Percentiles rank a stretch among this genome's conserved stretches.
Evolutionary conservation across 1,140 invertebrate species (phyloP).

Genomic region (Chrysomallon squamiferum): DNA sequence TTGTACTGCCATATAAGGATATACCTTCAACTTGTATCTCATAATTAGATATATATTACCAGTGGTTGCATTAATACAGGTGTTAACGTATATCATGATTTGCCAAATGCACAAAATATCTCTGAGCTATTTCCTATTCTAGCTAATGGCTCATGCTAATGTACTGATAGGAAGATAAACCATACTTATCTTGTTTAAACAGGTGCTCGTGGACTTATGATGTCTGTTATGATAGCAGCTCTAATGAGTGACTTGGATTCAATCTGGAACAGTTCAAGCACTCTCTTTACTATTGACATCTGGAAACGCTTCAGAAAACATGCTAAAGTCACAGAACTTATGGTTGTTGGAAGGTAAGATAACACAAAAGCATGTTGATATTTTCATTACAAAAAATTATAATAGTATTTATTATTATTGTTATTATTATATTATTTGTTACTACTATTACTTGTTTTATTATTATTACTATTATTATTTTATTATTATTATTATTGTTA

Average conservation of each 20-base stretch:
- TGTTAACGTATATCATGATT: too few relatives aligned
- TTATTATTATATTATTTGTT: too few relatives aligned
- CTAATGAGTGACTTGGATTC: conserved; percentile 67
- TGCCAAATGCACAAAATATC: too few relatives aligned
- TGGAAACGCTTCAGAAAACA: conserved; percentile 46
- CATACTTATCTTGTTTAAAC: too few relatives aligned
- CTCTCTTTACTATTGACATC: conserved; percentile 68
- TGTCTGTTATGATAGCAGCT: conserved; percentile 68
- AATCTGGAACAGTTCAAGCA: conserved; percentile 67
- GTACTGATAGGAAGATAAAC: background rate
- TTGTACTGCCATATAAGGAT: background rate
- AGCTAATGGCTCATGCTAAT: background rate
- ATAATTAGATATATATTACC: background rate
- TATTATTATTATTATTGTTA: too few relatives aligned
- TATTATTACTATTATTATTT: too few relatives aligned
- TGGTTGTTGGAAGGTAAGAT: conserved; percentile 68
- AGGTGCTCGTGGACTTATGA: conserved; percentile 65
- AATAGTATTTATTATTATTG: background rate
- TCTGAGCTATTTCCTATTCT: background rate
- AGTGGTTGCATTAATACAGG: background rate
- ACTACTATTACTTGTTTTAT: too few relatives aligned
- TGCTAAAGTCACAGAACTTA: conserved; percentile 60
- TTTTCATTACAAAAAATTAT: too few relatives aligned
- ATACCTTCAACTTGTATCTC: background rate
- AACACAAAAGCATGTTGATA: too few relatives aligned